phyloP scores from a whole-genome alignment of 2,888 invertebrate species.

The Thymelicus acteon region DNA sequence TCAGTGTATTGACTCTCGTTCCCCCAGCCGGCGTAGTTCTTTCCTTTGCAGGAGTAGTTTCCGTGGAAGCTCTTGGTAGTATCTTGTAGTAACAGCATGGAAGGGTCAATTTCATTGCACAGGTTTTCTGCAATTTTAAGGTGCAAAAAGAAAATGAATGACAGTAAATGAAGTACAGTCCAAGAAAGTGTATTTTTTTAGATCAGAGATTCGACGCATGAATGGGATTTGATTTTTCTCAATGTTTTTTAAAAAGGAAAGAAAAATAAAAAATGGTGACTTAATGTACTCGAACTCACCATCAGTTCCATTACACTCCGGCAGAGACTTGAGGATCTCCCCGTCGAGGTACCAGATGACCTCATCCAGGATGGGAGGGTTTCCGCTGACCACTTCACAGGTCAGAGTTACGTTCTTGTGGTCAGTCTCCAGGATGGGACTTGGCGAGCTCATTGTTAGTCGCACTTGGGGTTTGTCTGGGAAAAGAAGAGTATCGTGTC shows the following conservation, averaged over 20 bases:
- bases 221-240: too few species aligned
- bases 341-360: constrained; percentile 96
- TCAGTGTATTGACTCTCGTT: constrained; percentile 90
- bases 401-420: constrained; percentile 92
- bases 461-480: constrained; percentile 92
- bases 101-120: constrained; percentile 94
- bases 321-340: constrained; percentile 92
- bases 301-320: constrained; percentile 89
- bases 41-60: constrained; percentile 96
- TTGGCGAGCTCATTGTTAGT: constrained; percentile 90
- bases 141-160: too few species aligned
- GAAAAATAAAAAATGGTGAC: not conserved
- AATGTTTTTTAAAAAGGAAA: too few species aligned
- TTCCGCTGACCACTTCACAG: constrained; percentile 92
- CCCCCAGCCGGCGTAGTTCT: constrained; percentile 96
- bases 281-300: constrained; percentile 48
- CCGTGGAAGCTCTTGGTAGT: constrained; percentile 96
- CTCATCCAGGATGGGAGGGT: constrained; percentile 89
- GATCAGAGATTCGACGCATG: too few species aligned
- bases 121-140: constrained; percentile 72
- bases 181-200: too few species aligned
- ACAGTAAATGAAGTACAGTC: too few species aligned
- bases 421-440: constrained; percentile 91
- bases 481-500: constrained; percentile 43
- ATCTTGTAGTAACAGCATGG: constrained; percentile 92